Evolutionary conservation across 1,140 invertebrate species (phyloP), one percentile per base, ranked within the genome.

Genomic region (Atopsyche davidsoni): DNA sequence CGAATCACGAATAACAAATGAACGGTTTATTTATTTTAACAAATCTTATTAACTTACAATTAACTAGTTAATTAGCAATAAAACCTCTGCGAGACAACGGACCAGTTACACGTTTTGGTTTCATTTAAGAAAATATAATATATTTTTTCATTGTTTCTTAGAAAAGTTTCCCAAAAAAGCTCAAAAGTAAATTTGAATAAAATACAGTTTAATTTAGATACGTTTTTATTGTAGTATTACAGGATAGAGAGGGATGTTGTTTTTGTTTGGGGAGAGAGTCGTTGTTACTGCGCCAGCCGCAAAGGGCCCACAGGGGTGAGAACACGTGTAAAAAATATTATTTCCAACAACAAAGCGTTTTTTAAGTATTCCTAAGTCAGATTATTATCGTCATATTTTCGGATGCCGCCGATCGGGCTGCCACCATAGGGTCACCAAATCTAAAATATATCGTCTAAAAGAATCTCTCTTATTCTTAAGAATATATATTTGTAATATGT

Each of bases 291-390:
- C 46, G 47, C 19, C 48, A 24, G 46, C 38, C 36, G 53, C 50
- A 53, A 57, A 51, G 21, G 36, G 11, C 21, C 45, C 11, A 23
- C 38, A 48, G 41, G 53, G 55, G 55, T 53, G 55, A 57, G 55
- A 57, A 57, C 55, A 47, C 11, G 55, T 42, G 31, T 34, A 39
- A 52, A 49, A 52, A 48, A 46, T 16, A 21, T 21, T 47, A 32
- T 24, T 47, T 35, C 45, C 14, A 31, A 32, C 42, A 51, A 56
- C 54, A 56, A 56, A 51, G 54, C 49, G 49, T 43, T 56, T 56
- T 56, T 56, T 49, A 41, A 57, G 51, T 53, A 50, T 57, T 51
- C 53, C 51, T 43, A 57, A 57, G 50, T 53, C 42, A 36, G 55
- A 57, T 57, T 48, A 52, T 53, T 51, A 47, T 57, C 51, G 41